These are phyloP conservation scores for Brachyhypopomus occidentalis DNA, from an alignment of 2,113 vertebrate species.

Conservation along the genomic window DNA sequence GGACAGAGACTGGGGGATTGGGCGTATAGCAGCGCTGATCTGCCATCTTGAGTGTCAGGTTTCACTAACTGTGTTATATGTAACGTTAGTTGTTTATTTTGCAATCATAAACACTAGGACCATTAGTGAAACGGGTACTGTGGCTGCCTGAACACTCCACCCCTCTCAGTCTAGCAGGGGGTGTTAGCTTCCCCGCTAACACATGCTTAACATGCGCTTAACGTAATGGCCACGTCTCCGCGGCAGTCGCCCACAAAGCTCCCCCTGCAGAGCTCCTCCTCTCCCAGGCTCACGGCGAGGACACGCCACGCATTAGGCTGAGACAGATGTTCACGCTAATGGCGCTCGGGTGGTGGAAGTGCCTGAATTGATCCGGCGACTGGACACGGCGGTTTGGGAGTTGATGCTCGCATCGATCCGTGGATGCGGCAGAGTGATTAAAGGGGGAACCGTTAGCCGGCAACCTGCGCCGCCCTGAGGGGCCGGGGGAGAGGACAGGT, in stretches of 20 bases:
- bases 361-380: constrained; percentile 26
- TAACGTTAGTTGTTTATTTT: too few relatives aligned
- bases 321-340: constrained; percentile 33
- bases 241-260: neutral
- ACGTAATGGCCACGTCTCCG: neutral
- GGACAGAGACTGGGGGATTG: too few relatives aligned
- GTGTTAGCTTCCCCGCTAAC: neutral
- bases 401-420: constrained; percentile 28
- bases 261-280: neutral
- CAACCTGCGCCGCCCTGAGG: neutral
- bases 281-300: constrained; percentile 3
- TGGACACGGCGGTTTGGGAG: constrained; percentile 26
- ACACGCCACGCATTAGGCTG: neutral
- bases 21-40: too few relatives aligned
- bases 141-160: neutral
- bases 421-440: constrained; percentile 36
- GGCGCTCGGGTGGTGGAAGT: constrained; percentile 22
- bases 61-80: too few relatives aligned
- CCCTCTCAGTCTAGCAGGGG: neutral
- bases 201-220: neutral
- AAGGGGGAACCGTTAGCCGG: constrained; percentile 12
- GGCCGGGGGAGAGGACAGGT: too few relatives aligned
- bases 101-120: too few relatives aligned
- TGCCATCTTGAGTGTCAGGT: too few relatives aligned
- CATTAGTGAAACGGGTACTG: neutral